These are phyloP conservation scores for Chondrosia reniformis DNA, from an alignment of 37 sponge, comb jelly and placozoan genomes.

Conservation along the genomic window DNA sequence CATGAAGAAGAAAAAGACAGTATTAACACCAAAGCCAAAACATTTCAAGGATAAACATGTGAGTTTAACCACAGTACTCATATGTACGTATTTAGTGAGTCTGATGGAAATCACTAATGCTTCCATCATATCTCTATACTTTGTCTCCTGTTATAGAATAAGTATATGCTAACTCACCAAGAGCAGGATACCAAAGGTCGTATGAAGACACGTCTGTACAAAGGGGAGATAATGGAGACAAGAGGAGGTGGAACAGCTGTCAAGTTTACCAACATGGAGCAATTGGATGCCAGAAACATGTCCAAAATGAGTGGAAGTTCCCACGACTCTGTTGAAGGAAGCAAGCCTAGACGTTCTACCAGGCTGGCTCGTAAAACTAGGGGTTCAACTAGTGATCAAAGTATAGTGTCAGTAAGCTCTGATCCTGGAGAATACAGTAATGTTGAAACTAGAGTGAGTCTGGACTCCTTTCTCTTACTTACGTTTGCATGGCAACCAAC, in stretches of 20 bases:
- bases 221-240: constrained; percentile 77
- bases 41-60: constrained; percentile 54
- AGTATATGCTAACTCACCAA: constrained; percentile 52
- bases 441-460: constrained; percentile 65
- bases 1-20: constrained; percentile 91
- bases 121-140: no score
- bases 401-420: neutral
- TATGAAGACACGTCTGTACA: constrained; percentile 23
- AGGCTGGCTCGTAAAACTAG: neutral
- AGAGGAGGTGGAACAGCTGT: constrained; percentile 75
- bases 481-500: no score
- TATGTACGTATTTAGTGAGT: no score
- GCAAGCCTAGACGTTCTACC: constrained; percentile 7
- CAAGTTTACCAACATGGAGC: constrained; percentile 86
- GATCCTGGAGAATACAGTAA: constrained; percentile 46
- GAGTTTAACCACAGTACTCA: no score
- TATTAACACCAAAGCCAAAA: constrained; percentile 72
- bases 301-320: no score
- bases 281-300: constrained; percentile 26
- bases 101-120: no score
- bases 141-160: neutral
- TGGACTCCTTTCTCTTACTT: no score
- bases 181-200: constrained; percentile 46
- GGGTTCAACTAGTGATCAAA: neutral
- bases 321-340: no score